phyloP scores from a whole-genome alignment of 1,140 invertebrate genomes.

The Heterodera schachtii region DNA sequence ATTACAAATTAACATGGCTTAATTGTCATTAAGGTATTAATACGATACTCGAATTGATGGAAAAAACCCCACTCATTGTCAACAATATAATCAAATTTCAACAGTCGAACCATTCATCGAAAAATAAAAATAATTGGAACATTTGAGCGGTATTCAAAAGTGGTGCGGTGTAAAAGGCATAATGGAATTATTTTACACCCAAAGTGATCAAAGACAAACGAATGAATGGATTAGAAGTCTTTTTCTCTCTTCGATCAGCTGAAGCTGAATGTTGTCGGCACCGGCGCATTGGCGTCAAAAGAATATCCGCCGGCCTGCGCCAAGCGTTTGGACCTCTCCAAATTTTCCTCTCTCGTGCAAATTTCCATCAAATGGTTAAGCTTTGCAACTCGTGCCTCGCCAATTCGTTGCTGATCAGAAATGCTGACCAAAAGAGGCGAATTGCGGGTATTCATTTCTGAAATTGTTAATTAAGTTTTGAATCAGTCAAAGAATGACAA shows the following conservation, averaged over 20 bases:
- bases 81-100: neutral
- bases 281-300: slow-evolving; percentile 40
- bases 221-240: neutral
- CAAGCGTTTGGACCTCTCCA: slow-evolving; percentile 39
- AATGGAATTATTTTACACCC: neutral
- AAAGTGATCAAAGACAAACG: neutral
- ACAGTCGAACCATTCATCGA: neutral
- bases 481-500: neutral
- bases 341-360: slow-evolving; percentile 45
- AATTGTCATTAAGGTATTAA: no score
- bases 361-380: slow-evolving; percentile 42
- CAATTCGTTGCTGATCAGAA: slow-evolving; percentile 33
- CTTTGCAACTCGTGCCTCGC: slow-evolving; percentile 33
- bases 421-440: slow-evolving; percentile 31
- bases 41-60: no score
- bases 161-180: neutral
- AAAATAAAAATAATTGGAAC: neutral
- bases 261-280: slow-evolving; percentile 42
- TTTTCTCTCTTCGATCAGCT: slow-evolving; percentile 19
- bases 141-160: slow-evolving; percentile 4
- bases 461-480: slow-evolving; percentile 25
- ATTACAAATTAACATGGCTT: no score
- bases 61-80: neutral
- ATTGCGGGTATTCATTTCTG: slow-evolving; percentile 31
- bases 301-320: slow-evolving; percentile 41